Evolutionary conservation across 2,113 vertebrate genomes (phyloP).

Genomic region (Megaleporinus macrocephalus): DNA sequence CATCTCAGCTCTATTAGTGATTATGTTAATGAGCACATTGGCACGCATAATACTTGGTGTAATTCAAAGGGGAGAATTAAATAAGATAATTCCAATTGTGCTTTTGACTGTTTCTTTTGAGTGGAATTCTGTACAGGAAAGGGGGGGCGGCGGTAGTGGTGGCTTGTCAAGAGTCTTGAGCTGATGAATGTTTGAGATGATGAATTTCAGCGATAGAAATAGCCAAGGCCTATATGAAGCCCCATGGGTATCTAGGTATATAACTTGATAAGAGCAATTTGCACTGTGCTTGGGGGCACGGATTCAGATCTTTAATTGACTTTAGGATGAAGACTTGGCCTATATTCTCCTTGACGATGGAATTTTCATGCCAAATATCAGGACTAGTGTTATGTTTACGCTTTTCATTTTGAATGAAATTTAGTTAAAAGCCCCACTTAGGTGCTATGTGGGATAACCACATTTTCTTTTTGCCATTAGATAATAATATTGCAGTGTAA

Average conservation of each 20-base stretch:
- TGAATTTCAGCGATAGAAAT: conserved; percentile 79
- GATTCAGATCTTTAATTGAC: conserved; percentile 97
- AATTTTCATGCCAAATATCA: conserved; percentile 58
- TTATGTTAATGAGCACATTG: conserved; percentile 78
- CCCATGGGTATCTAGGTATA: conserved; percentile 88
- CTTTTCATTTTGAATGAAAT: conserved; percentile 27
- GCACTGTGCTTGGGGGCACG: conserved; percentile 90
- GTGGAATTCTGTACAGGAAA: conserved; percentile 55
- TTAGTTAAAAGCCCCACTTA: background rate
- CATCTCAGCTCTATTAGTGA: conserved; percentile 68
- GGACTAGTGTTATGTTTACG: conserved; percentile 67
- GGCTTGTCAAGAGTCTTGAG: conserved; percentile 60
- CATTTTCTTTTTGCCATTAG: background rate
- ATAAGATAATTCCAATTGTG: conserved; percentile 72
- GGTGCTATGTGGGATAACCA: background rate
- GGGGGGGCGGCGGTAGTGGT: conserved; percentile 53
- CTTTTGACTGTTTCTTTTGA: conserved; percentile 70
- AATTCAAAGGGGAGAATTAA: conserved; percentile 75
- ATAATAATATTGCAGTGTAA: background rate
- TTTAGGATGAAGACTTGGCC: conserved; percentile 95
- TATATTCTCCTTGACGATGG: conserved; percentile 80
- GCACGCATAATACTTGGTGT: conserved; percentile 72
- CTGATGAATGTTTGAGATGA: conserved; percentile 62
- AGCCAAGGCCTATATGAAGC: conserved; percentile 80
- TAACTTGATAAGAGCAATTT: conserved; percentile 91